Conservation (phyloP, 2,888 invertebrate species). For the Hypomecis atomaria region DNA sequence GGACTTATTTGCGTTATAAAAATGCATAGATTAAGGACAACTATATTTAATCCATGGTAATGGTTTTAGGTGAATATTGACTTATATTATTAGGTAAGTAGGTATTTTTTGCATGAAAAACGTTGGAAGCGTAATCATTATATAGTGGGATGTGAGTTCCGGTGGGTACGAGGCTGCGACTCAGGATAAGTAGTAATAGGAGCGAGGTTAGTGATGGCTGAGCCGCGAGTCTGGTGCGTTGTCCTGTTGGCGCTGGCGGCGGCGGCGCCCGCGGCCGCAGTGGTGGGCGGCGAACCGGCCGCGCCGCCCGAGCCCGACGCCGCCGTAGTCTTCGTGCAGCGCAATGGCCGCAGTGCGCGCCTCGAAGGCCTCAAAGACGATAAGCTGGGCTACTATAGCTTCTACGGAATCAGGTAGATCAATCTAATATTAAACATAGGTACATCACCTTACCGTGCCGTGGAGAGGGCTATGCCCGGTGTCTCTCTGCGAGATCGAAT, state of each 20-base stretch:
- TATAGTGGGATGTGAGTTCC: slow-evolving; percentile 51
- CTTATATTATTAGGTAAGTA: no score
- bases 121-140: not conserved
- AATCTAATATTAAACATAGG: not conserved
- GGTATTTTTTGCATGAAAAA: no score
- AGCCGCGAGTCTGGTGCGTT: slow-evolving; percentile 49
- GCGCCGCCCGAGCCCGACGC: slow-evolving; percentile 88
- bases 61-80: no score
- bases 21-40: no score
- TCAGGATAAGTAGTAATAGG: slow-evolving; percentile 2
- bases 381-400: slow-evolving; percentile 87
- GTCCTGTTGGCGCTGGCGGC: slow-evolving; percentile 30
- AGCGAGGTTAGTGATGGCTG: slow-evolving; percentile 56
- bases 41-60: no score
- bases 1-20: no score
- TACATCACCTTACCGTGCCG: not conserved
- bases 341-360: slow-evolving; percentile 86
- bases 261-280: slow-evolving; percentile 57
- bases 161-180: slow-evolving; percentile 27
- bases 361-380: slow-evolving; percentile 87
- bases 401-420: slow-evolving; percentile 87
- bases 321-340: slow-evolving; percentile 88
- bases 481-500: no score
- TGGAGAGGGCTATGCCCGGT: no score
- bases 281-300: slow-evolving; percentile 89